Evolutionary conservation across 2,888 invertebrate species (phyloP).

Genomic region (Eupithecia subfuscata): DNA sequence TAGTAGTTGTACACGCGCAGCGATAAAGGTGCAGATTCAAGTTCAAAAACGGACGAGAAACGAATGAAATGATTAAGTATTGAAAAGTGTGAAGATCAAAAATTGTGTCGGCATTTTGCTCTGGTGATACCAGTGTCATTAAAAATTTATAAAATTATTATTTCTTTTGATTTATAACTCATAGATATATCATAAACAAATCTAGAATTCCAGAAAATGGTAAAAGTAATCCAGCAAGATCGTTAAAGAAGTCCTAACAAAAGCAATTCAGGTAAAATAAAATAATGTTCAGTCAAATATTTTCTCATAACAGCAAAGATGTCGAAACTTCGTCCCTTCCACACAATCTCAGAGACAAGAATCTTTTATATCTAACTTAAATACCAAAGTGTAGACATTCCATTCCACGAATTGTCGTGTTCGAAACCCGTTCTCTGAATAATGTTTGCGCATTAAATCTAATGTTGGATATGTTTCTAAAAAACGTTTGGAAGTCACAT

Average conservation of each 20-base stretch:
- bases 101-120: background rate
- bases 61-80: background rate
- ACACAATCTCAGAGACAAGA: conserved; percentile 34
- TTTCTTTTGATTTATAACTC: background rate
- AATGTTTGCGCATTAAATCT: conserved; percentile 39
- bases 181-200: background rate
- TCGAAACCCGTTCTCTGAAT: conserved; percentile 42
- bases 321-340: conserved; percentile 15
- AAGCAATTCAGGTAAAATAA: background rate
- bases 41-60: background rate
- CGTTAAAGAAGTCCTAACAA: background rate
- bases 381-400: conserved; percentile 40
- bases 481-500: conserved; percentile 32
- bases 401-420: conserved; percentile 39
- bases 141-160: background rate
- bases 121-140: background rate
- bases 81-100: background rate
- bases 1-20: background rate
- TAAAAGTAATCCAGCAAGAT: background rate
- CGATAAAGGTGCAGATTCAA: background rate
- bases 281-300: background rate
- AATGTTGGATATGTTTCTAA: conserved; percentile 30
- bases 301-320: background rate
- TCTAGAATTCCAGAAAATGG: background rate
- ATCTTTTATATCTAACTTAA: conserved; percentile 31